Conservation (phyloP, 2,888 invertebrate genomes). For the Microctonus hyperodae region DNA sequence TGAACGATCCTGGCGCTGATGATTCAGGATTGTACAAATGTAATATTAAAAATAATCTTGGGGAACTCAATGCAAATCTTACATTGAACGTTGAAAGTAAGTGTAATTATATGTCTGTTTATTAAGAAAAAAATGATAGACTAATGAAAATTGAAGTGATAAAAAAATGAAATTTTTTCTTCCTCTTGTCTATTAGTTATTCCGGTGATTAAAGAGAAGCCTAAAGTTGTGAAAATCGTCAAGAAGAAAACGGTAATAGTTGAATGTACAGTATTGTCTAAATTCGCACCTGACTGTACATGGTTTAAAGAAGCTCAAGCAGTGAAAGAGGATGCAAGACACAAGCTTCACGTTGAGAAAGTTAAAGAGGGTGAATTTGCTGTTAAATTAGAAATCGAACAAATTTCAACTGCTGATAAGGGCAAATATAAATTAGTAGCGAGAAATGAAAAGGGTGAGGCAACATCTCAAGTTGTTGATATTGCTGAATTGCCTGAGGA, state of each 20-base stretch:
- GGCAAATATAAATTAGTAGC: conserved; percentile 90
- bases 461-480: conserved; percentile 86
- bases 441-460: conserved; percentile 92
- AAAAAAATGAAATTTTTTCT: conserved; percentile 4
- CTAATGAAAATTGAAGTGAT: background rate
- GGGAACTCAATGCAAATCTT: conserved; percentile 96
- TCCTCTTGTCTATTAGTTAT: conserved; percentile 70
- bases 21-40: conserved; percentile 99
- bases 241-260: conserved; percentile 93
- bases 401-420: conserved; percentile 81
- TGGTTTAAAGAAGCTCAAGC: conserved; percentile 91
- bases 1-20: conserved; percentile 89
- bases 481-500: conserved; percentile 83
- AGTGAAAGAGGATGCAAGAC: conserved; percentile 79
- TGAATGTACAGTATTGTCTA: conserved; percentile 92
- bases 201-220: conserved; percentile 92
- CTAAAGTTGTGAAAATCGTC: conserved; percentile 88
- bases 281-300: conserved; percentile 90
- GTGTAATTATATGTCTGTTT: conserved; percentile 52
- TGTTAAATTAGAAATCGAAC: conserved; percentile 88
- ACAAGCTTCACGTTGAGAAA: conserved; percentile 79
- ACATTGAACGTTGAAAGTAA: conserved; percentile 98
- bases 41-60: conserved; percentile 94
- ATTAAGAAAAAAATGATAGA: background rate
- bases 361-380: conserved; percentile 89